A percentile compares a stretch with the other conserved stretches of the same genome.
Evolutionary conservation across 2,797 vertebrate species (phyloP).

Genomic region (Micrastur ruficollis): DNA sequence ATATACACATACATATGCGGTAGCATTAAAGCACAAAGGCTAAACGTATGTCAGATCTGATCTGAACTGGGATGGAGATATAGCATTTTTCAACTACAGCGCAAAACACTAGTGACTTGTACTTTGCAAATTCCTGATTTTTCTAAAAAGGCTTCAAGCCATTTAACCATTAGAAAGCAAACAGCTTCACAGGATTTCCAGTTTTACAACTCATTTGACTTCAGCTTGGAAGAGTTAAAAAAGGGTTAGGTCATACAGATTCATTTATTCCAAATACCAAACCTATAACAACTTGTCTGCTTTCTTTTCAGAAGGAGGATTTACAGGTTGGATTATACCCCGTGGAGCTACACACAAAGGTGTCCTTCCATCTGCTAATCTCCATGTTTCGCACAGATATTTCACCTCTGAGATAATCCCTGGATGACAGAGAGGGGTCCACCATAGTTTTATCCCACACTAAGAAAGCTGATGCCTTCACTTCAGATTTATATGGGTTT

Average conservation of each 20-base stretch:
- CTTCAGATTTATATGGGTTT: neutral
- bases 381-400: neutral
- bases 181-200: neutral
- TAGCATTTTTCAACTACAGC: neutral
- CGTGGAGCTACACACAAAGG: neutral
- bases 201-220: neutral
- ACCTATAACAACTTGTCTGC: neutral
- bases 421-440: neutral
- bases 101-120: neutral
- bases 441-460: neutral
- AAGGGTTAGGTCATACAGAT: neutral
- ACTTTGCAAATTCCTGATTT: neutral
- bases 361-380: neutral
- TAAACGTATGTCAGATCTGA: neutral
- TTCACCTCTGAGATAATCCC: neutral
- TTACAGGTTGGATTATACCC: neutral
- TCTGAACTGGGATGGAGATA: conserved; percentile 11
- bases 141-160: neutral
- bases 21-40: conserved; percentile 9
- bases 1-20: neutral
- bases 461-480: neutral
- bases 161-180: neutral
- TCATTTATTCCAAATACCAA: neutral
- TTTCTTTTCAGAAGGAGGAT: neutral
- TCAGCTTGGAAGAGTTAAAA: neutral